phyloP scores from a whole-genome alignment of 2,888 invertebrate genomes.

The Cyrtodaria siliqua region DNA sequence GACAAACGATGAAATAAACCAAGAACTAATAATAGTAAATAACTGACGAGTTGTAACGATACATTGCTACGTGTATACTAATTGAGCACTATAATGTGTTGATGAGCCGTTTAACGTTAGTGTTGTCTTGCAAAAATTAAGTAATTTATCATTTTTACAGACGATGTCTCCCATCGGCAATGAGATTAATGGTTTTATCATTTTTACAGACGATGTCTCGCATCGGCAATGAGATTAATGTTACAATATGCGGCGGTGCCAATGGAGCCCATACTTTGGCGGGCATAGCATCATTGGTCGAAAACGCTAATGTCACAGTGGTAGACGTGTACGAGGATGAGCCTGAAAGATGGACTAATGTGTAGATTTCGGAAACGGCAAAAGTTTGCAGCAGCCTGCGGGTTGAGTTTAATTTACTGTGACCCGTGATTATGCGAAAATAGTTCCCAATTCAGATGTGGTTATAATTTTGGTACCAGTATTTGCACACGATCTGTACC shows the following conservation, averaged over 20 bases:
- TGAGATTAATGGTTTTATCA: too few species aligned
- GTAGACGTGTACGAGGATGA: constrained; percentile 70
- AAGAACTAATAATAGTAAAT: too few species aligned
- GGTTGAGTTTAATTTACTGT: constrained; percentile 35
- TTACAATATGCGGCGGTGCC: constrained; percentile 73
- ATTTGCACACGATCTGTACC: constrained; percentile 70
- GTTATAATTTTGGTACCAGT: constrained; percentile 73
- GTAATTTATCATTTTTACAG: too few species aligned
- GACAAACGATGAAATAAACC: too few species aligned
- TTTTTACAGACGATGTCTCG: too few species aligned
- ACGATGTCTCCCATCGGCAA: too few species aligned
- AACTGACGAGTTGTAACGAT: too few species aligned
- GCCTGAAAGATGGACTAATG: constrained; percentile 66
- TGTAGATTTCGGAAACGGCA: constrained; percentile 49
- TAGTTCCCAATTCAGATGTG: constrained; percentile 27
- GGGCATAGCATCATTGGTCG: constrained; percentile 65
- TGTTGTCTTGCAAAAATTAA: too few species aligned
- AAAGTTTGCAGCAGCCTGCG: constrained; percentile 9
- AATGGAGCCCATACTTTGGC: constrained; percentile 74
- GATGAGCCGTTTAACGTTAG: too few species aligned
- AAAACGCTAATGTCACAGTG: constrained; percentile 63
- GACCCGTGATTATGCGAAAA: constrained; percentile 12
- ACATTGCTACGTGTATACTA: too few species aligned
- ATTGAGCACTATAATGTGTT: too few species aligned
- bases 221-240: constrained; percentile 13